Base-by-base conservation (phyloP, 2,888 invertebrate genomes). In the Oxytorus armatus region DNA sequence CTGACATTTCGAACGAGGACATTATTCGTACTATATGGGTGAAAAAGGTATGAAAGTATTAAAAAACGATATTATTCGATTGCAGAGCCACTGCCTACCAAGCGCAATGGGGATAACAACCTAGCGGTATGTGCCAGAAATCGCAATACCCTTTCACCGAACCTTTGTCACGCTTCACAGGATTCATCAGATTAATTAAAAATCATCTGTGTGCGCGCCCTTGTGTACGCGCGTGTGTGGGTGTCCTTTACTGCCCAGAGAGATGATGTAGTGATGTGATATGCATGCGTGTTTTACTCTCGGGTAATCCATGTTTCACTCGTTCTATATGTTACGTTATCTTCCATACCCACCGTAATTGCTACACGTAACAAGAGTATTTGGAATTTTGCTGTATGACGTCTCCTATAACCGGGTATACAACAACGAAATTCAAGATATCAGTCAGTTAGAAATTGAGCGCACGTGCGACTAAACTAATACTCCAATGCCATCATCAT, bases 131-230 rank as follows among this genome's bases (percentile, higher is more conserved):
- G 55, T 7, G 55, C 16, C 16, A 7, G 33, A 8, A 16, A 55
- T 55, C 16, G 33, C 2, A 16, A 14, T 55, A 47, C 7, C 0
- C 42, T 68, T 16, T 39, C 55, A 10, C 4, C 53, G 16, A n/a
- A 55, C 25, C 55, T 44, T 55, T 69, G 55, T 69, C 16, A 44
- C 14, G 25, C 25, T 14, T 39, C 25, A 44, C 55, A 21, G 49
- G 18, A 59, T 65, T 63, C 55, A 25, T 42, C 42, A 44, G 25
- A 69, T 42, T 69, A 42, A 55, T 69, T 55, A 29, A 33, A 29
- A 47, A 29, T 47, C 65, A 47, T 47, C 4, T 11, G 47, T 29
- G n/a, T n/a, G n/a, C n/a, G n/a, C n/a, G n/a, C n/a, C n/a, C n/a
- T n/a, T n/a, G n/a, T n/a, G n/a, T n/a, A n/a, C n/a, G n/a, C n/a